Base-by-base conservation (phyloP, 2,797 vertebrate genomes). In the Dendrocincla fuliginosa region DNA sequence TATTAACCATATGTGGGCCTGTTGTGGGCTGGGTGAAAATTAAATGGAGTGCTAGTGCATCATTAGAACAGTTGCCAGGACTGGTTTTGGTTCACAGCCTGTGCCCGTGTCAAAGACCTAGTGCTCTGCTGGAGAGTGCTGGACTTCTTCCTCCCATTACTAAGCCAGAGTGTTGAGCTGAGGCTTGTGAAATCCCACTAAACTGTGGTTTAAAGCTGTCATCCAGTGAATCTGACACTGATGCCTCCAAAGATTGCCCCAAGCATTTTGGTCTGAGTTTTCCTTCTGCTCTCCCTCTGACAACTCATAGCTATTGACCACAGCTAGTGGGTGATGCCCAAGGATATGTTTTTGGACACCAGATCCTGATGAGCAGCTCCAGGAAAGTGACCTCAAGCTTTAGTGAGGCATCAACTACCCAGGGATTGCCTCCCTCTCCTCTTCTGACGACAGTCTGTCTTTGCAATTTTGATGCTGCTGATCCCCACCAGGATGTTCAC, bases 1-100 rank as follows among this genome's bases (percentile, higher is more conserved):
- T 65, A 9, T 57, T 84, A 86, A 53, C 28, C 32, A 7, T 47
- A 9, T 2, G 2, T 6, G 5, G 63, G 23, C 9, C 16, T 71
- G 5, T 7, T 78, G 47, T 32, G 30, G 30, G 57, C 18, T 44
- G 23, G 7, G 13, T 82, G 65, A 75, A 86, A 90, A 91, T 11
- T 39, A 47, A 49, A 5, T 1, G 0, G 2, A 4, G 39, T 23
- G 15, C 4, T 59, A 2, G 1, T n/a, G 22, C 0, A 1, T 59
- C 1, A 0, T 16, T 35, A 18, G 47, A 84, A 41, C 30, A 0
- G 0, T 19, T 52, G 37, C 7, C 11, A 67, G 35, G 70, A 14
- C 27, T 77, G 30, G 8, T 32, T 92, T 83, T 67, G 2, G 2
- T 80, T 89, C 52, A 63, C 30, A 87, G 13, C 6, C n/a, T 50